Evolutionary conservation across 1,140 invertebrate genomes (phyloP), one percentile per base, ranked within the genome.

Genomic region (Trichonephila inaurata): DNA sequence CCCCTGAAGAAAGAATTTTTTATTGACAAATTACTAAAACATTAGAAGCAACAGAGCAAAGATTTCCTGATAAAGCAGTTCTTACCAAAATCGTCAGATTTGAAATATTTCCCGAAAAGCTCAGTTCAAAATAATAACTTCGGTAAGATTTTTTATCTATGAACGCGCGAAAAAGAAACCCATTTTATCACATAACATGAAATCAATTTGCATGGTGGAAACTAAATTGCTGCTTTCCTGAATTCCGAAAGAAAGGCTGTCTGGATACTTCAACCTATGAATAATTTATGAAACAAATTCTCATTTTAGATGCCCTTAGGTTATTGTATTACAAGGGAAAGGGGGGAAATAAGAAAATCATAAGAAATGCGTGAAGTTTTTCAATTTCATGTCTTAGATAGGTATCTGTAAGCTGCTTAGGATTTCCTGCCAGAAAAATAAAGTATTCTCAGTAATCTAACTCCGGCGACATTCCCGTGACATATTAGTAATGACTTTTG

Each of bases 101-200:
- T 69, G 12, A 24, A 69, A n/a, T 77, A 12, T 77, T 24, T 28
- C 16, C 24, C 33, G 69, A 77, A 77, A 77, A 24, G 8, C 24
- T 33, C 14, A 21, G 28, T 33, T 77, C 28, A 77, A 85, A 85
- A 85, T 85, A 85, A 85, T 85, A 21, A 24, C 51, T 85, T 85
- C 44, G 4, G 58, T 44, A 18, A 44, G 44, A 85, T 44, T 85
- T 85, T 85, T 85, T 85, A 28, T 28, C 44, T 16, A 58, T 58
- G 58, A 85, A 85, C 44, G 33, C 82, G 82, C 28, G 28, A 28
- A 60, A 24, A 44, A 85, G 51, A 24, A 44, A 18, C 88, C 33
- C 64, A 89, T 89, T 89, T 89, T 77, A 89, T 89, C 88, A 72
- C 88, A 89, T 77, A 89, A 77, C 88, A 72, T 24, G 88, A 89